Conservation (phyloP, 2,113 vertebrate genomes). For the Azemiops feae region DNA sequence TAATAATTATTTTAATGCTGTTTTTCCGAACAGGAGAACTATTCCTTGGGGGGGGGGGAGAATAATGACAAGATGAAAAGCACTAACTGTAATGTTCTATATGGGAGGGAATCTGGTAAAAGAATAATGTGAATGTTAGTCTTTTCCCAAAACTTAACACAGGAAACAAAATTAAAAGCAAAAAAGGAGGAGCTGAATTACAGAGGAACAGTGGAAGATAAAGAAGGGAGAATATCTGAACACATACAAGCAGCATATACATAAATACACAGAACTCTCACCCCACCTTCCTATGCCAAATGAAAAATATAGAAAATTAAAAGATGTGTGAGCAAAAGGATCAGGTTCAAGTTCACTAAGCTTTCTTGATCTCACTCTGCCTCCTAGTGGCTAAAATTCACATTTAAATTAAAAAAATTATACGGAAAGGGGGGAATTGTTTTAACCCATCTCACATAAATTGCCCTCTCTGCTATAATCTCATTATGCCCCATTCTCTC, state of each 20-base stretch:
- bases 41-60: not conserved
- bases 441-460: not conserved
- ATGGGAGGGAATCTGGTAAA: not conserved
- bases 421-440: not conserved
- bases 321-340: slow-evolving; percentile 73
- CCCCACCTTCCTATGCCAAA: slow-evolving; percentile 39
- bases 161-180: slow-evolving; percentile 65
- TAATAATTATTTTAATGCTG: not conserved
- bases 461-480: not conserved
- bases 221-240: slow-evolving; percentile 5
- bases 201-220: slow-evolving; percentile 13
- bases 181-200: slow-evolving; percentile 24
- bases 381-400: slow-evolving; percentile 85
- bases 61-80: not conserved
- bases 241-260: not conserved
- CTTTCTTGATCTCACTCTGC: slow-evolving; percentile 92
- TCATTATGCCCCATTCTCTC: not conserved
- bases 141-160: slow-evolving; percentile 19
- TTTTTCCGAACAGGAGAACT: not conserved
- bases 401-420: slow-evolving; percentile 24
- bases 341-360: slow-evolving; percentile 84
- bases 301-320: slow-evolving; percentile 38
- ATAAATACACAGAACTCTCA: slow-evolving; percentile 23
- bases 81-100: not conserved
- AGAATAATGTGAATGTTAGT: not conserved